phyloP scores from a whole-genome alignment of 2,797 vertebrate species.

The Rhinophrynus dorsalis region DNA sequence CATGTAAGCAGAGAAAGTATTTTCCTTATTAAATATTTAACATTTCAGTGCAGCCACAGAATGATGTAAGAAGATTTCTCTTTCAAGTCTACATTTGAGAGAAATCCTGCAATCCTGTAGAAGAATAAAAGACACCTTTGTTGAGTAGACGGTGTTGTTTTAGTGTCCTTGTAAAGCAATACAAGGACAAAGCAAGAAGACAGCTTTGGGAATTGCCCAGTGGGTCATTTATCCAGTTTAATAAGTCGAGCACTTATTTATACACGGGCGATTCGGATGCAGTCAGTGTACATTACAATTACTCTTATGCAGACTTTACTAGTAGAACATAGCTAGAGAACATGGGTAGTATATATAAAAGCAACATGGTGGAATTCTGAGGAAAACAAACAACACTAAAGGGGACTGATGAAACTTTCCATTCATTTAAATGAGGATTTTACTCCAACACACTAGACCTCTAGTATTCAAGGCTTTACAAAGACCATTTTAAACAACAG shows the following conservation, averaged over 20 bases:
- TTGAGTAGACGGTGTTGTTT: too few relatives aligned
- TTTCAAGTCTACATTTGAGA: constrained; percentile 34
- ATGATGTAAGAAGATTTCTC: constrained; percentile 36
- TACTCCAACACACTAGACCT: too few relatives aligned
- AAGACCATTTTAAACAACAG: too few relatives aligned
- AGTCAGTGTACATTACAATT: constrained; percentile 1
- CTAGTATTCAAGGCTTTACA: too few relatives aligned
- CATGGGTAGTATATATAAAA: too few relatives aligned
- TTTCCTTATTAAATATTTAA: constrained; percentile 45
- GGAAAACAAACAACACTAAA: too few relatives aligned
- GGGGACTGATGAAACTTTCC: too few relatives aligned
- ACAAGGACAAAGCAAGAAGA: not conserved
- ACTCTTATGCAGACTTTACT: not conserved
- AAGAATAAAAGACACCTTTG: not conserved
- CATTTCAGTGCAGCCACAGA: constrained; percentile 32
- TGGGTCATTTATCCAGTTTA: not conserved
- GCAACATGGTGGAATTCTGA: too few relatives aligned
- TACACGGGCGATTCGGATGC: not conserved
- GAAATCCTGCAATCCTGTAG: constrained; percentile 8
- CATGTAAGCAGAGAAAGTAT: constrained; percentile 32
- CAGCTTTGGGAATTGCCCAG: not conserved
- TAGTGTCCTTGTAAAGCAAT: constrained; percentile 6
- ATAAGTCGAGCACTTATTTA: not conserved
- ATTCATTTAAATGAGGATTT: too few relatives aligned
- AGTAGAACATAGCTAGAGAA: not conserved